Evolutionary conservation across 2,797 vertebrate species (phyloP), one percentile per base, ranked within the genome.

Genomic region (Smutsia temminckii): DNA sequence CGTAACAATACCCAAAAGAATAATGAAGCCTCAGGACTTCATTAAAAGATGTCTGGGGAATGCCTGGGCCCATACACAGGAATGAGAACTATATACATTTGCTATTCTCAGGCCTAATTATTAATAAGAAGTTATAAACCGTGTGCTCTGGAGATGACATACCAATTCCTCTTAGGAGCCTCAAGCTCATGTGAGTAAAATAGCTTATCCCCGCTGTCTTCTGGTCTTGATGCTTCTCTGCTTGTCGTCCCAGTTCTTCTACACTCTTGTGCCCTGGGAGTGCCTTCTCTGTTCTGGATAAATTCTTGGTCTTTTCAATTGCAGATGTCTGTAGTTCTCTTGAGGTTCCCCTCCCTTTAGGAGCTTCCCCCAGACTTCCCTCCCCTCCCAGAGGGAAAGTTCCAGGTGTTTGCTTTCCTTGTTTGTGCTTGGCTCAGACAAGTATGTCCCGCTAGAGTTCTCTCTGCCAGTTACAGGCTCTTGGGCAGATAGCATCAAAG

Each of bases 41-140:
- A 61, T 89, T 71, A 91, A 89, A 23, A 91, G 68, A 74, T 57
- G 86, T 42, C 86, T 91, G 61, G 49, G 14, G 34, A 84, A 64
- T 23, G 18, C 27, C 18, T 93, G n/a, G 91, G 86, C 79, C 32
- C 17, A 71, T 23, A 77, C 32, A 80, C 13, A 53, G 49, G 17
- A 83, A 57, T 27, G 32, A 83, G 13, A 85, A 25, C 51, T 57
- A 23, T 21, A 12, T 21, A 37, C 37, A 77, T 72, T 79, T n/a
- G 20, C 80, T 83, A n/a, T 61, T 68, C 49, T 78, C 68, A 86
- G 25, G 42, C 5, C 55, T 81, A 85, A 51, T 25, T 34, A 81
- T n/a, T 61, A 53, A 61, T 8, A 74, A 68, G 4, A 42, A 89
- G 59, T 64, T 69, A 75, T 59, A 75, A 86, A 87, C 14, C 37